A percentile compares a stretch with the other conserved stretches of the same genome.
Evolutionary conservation across 2,113 vertebrate species (phyloP).

Genomic region (Pelusios castaneus): DNA sequence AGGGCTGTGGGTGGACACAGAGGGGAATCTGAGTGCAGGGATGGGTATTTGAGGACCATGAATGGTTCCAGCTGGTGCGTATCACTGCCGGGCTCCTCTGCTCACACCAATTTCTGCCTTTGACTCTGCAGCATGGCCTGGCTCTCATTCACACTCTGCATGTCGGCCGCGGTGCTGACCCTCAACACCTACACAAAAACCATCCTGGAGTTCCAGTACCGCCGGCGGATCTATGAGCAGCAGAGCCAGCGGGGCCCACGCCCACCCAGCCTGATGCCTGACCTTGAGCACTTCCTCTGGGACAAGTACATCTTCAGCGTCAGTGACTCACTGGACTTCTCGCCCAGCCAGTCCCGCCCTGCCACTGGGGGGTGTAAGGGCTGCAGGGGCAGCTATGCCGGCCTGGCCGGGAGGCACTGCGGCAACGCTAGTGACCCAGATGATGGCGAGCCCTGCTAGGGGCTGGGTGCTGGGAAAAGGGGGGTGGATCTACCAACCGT

Average conservation of each 20-base stretch:
- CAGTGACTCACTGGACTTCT: slow-evolving; percentile 78
- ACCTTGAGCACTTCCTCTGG: slow-evolving; percentile 52
- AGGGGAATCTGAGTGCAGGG: neutral
- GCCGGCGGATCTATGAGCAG: slow-evolving; percentile 76
- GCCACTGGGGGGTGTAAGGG: slow-evolving; percentile 64
- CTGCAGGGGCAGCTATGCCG: slow-evolving; percentile 71
- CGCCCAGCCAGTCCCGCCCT: slow-evolving; percentile 61
- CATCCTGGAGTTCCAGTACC: slow-evolving; percentile 80
- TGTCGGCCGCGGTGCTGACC: slow-evolving; percentile 85
- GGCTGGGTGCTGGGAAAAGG: accelerated
- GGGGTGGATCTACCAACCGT: neutral
- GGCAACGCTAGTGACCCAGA: slow-evolving; percentile 75
- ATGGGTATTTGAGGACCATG: neutral
- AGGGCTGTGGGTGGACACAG: neutral
- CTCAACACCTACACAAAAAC: slow-evolving; percentile 91
- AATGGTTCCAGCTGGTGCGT: neutral
- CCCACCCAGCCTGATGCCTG: slow-evolving; percentile 77
- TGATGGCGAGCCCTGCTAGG: slow-evolving; percentile 30
- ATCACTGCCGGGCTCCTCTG: neutral
- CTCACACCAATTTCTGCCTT: neutral
- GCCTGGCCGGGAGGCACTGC: slow-evolving; percentile 75
- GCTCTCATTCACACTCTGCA: slow-evolving; percentile 88
- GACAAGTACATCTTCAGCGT: slow-evolving; percentile 76
- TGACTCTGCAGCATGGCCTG: slow-evolving; percentile 85
- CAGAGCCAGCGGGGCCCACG: slow-evolving; percentile 71